Evolutionary conservation across 2,888 invertebrate genomes (phyloP).

Genomic region (Glyphotaelius pellucidus): DNA sequence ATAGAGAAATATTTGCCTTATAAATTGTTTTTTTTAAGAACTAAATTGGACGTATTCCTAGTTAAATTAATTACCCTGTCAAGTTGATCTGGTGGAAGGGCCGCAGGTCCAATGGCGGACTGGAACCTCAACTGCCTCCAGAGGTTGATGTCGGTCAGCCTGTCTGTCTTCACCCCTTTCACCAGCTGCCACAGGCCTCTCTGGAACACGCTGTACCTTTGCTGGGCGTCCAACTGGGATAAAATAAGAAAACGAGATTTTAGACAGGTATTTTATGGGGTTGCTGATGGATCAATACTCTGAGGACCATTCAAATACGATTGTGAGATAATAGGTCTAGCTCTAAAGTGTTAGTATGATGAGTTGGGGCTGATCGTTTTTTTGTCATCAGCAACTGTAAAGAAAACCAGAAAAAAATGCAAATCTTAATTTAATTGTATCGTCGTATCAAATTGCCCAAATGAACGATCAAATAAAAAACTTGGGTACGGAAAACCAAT

Average conservation of each 20-base stretch:
- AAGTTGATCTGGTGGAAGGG: constrained; percentile 88
- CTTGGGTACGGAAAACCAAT: too few species aligned
- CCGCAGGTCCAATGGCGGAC: constrained; percentile 89
- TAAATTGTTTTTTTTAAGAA: too few species aligned
- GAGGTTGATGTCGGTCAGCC: constrained; percentile 82
- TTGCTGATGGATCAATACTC: too few species aligned
- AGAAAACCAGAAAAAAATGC: not conserved
- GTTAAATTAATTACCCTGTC: constrained; percentile 82
- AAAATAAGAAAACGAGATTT: not conserved
- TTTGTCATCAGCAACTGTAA: not conserved
- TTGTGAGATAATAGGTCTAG: too few species aligned
- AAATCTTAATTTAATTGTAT: not conserved
- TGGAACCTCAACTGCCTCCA: constrained; percentile 86
- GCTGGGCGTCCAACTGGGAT: constrained; percentile 87
- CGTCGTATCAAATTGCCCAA: too few species aligned
- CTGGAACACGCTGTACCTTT: constrained; percentile 89
- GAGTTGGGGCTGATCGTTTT: too few species aligned
- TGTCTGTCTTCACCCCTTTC: constrained; percentile 81
- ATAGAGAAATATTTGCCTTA: too few species aligned
- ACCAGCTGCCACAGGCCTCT: constrained; percentile 87
- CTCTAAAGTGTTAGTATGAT: too few species aligned
- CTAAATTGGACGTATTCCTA: too few species aligned
- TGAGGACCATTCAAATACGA: too few species aligned
- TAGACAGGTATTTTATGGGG: not conserved
- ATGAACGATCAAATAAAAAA: too few species aligned